Evolutionary conservation across 2,113 vertebrate genomes (phyloP).

Genomic region (Phylloscopus whistleri): DNA sequence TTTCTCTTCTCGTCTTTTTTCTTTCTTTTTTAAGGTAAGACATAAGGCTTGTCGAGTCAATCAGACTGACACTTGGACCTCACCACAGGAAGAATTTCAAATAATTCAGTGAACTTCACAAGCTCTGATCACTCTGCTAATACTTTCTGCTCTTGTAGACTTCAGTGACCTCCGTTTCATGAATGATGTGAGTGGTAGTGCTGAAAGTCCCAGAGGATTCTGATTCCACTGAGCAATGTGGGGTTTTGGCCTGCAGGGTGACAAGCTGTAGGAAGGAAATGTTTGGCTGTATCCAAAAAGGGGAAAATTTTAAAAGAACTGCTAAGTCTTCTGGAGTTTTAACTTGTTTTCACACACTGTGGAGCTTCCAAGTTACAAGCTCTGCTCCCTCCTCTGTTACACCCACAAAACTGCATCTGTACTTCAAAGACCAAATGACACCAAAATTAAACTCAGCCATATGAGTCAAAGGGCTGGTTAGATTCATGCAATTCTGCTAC

Average conservation of each 20-base stretch:
- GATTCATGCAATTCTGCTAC: neutral
- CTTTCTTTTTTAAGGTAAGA: neutral
- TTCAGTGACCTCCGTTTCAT: neutral
- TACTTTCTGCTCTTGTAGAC: neutral
- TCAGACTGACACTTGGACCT: neutral
- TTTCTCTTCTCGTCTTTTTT: neutral
- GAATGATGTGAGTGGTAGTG: neutral
- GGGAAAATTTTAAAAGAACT: neutral
- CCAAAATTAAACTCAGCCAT: neutral
- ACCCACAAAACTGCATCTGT: neutral
- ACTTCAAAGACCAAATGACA: neutral
- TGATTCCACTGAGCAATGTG: neutral
- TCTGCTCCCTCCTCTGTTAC: conserved; percentile 1
- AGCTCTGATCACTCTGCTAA: conserved; percentile 7
- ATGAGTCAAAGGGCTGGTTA: neutral
- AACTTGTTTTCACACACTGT: conserved; percentile 18
- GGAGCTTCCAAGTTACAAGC: conserved; percentile 10
- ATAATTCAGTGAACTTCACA: neutral
- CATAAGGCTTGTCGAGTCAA: neutral
- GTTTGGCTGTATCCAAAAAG: neutral
- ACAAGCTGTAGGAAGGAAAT: neutral
- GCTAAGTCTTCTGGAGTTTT: neutral
- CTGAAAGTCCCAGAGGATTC: neutral
- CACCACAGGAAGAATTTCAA: conserved; percentile 7
- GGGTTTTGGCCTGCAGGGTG: neutral